Evolutionary conservation across 1,140 invertebrate genomes (phyloP).

Genomic region (Drosophila sp.): DNA sequence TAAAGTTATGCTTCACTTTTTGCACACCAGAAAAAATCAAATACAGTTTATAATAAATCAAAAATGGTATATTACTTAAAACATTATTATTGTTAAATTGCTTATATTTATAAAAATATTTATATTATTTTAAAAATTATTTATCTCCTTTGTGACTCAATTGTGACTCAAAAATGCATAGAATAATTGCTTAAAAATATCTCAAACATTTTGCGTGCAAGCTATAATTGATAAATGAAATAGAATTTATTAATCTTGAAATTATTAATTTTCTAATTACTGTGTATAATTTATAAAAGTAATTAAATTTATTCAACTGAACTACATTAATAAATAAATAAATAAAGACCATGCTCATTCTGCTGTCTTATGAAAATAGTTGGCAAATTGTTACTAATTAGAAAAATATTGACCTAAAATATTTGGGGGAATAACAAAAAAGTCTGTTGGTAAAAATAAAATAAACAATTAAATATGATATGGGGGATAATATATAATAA

Average conservation of each 20-base stretch:
- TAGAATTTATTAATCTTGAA: neutral
- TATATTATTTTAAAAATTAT: neutral
- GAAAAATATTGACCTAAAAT: too few species aligned
- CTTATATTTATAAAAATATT: slow-evolving; percentile 1
- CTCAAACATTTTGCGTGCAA: slow-evolving; percentile 3
- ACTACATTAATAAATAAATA: neutral
- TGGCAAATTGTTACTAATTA: too few species aligned
- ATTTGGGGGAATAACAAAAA: too few species aligned
- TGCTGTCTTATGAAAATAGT: too few species aligned
- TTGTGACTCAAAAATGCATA: too few species aligned
- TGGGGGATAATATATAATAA: too few species aligned
- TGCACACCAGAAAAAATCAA: neutral
- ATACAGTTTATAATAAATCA: neutral
- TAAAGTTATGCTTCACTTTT: slow-evolving; percentile 59
- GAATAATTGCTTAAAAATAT: slow-evolving; percentile 8
- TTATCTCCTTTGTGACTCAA: slow-evolving; percentile 18
- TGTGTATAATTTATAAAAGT: neutral
- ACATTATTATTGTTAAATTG: neutral
- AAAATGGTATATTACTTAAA: neutral
- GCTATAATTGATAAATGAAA: slow-evolving; percentile 18
- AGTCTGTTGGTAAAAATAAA: too few species aligned
- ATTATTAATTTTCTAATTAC: too few species aligned
- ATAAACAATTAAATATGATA: too few species aligned
- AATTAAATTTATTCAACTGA: neutral
- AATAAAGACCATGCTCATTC: too few species aligned